phyloP scores from a whole-genome alignment of 2,797 vertebrate genomes.

The Onychomys torridus region DNA sequence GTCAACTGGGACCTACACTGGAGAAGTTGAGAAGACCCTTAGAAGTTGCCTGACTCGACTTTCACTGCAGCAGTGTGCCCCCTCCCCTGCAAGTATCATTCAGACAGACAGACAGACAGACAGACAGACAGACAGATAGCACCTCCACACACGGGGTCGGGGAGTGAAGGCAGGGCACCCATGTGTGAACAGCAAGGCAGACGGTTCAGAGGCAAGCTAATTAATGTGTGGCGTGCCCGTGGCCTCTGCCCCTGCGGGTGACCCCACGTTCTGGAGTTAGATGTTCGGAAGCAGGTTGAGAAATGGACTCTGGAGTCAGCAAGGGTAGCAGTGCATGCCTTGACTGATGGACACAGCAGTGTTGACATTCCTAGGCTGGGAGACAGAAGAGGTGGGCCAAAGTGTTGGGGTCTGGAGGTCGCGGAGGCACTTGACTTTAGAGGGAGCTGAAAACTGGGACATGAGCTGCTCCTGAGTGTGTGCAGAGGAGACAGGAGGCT shows the following conservation, averaged over 20 bases:
- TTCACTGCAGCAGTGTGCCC: neutral
- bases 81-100: neutral
- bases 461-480: neutral
- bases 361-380: fast-evolving
- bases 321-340: neutral
- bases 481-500: neutral
- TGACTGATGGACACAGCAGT: neutral
- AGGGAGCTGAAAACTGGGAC: neutral
- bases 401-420: neutral
- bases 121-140: neutral
- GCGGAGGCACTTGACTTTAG: neutral
- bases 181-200: neutral
- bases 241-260: neutral
- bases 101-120: neutral
- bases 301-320: neutral
- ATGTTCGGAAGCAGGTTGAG: neutral
- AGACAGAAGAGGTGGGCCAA: neutral
- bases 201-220: neutral
- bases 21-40: neutral
- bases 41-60: neutral
- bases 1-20: neutral
- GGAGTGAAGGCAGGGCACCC: neutral
- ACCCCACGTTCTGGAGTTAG: neutral
- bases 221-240: neutral
- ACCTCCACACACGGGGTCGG: no score